These are phyloP conservation scores for Diplodus puntazzo DNA, from an alignment of 2,797 vertebrate genomes.

Conservation along the genomic window DNA sequence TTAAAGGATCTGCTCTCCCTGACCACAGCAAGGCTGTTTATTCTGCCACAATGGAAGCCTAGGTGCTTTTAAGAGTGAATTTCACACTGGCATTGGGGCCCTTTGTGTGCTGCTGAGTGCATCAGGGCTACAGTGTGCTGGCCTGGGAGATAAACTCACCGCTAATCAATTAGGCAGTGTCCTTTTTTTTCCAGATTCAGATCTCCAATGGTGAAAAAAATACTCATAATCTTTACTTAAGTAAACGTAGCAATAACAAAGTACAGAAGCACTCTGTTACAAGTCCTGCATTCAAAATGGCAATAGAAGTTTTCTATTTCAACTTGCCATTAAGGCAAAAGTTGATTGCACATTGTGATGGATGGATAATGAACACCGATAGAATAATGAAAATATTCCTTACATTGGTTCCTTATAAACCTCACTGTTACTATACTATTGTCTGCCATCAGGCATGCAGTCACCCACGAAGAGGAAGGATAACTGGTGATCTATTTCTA, in stretches of 20 bases:
- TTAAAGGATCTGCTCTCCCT: slow-evolving; percentile 72
- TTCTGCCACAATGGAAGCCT: slow-evolving; percentile 68
- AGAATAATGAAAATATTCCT: too few relatives aligned
- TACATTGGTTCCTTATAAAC: too few relatives aligned
- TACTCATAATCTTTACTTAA: neutral
- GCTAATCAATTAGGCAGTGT: slow-evolving; percentile 77
- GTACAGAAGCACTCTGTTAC: neutral
- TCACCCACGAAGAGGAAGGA: too few relatives aligned
- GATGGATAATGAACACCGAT: neutral
- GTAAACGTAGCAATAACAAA: neutral
- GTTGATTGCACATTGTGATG: too few relatives aligned
- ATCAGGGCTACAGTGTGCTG: slow-evolving; percentile 66
- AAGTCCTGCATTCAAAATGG: neutral
- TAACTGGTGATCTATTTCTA: neutral
- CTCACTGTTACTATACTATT: too few relatives aligned
- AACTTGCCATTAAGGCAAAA: too few relatives aligned
- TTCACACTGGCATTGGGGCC: slow-evolving; percentile 61
- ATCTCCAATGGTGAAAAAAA: slow-evolving; percentile 5
- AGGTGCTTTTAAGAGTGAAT: slow-evolving; percentile 70
- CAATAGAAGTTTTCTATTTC: too few relatives aligned
- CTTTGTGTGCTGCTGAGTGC: slow-evolving; percentile 70
- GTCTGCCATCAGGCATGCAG: too few relatives aligned
- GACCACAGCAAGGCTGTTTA: slow-evolving; percentile 69
- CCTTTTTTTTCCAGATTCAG: slow-evolving; percentile 25
- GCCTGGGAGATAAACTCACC: slow-evolving; percentile 75